Percentiles rank a stretch among this genome's conserved stretches.
phyloP scores from a whole-genome alignment of 1,140 invertebrate genomes.

The Lycorma delicatula region DNA sequence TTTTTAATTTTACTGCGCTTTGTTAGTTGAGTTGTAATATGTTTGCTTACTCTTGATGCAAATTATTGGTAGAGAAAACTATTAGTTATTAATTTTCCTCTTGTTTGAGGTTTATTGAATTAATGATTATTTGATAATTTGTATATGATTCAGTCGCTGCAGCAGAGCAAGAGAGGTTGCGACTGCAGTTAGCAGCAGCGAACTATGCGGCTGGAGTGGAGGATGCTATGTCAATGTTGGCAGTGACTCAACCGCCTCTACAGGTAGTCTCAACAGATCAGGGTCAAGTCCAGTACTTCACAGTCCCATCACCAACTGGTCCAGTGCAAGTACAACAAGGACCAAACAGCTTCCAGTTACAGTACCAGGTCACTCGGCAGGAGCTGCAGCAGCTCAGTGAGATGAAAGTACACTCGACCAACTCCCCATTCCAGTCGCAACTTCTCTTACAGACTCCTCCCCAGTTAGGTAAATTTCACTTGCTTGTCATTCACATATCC shows the following conservation, averaged over 20 bases:
- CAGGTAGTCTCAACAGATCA: constrained; percentile 12
- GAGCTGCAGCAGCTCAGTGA: constrained; percentile 17
- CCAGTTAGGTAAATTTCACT: constrained; percentile 33
- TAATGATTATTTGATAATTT: too few species aligned
- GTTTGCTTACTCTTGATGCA: constrained; percentile 14
- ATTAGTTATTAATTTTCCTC: not conserved
- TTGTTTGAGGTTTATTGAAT: not conserved
- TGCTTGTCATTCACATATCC: not conserved
- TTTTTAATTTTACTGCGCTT: too few species aligned
- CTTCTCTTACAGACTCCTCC: constrained; percentile 35
- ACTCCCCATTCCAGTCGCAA: constrained; percentile 32
- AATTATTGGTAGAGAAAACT: constrained; percentile 5
- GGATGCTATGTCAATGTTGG: constrained; percentile 24
- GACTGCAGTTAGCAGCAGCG: constrained; percentile 11
- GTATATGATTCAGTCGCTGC: too few species aligned
- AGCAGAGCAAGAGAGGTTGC: constrained; percentile 14
- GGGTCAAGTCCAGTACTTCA: constrained; percentile 41
- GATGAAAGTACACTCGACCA: not conserved
- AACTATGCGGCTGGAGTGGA: constrained; percentile 19
- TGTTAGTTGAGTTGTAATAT: constrained; percentile 2
- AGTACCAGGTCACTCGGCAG: constrained; percentile 19
- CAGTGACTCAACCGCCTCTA: constrained; percentile 7
- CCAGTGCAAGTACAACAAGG: constrained; percentile 19
- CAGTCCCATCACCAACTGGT: constrained; percentile 39
- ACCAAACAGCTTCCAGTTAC: constrained; percentile 19